Evolutionary conservation across 2,113 vertebrate species (phyloP), one percentile per base, ranked within the genome.

Genomic region (Notarius quadriscutis): DNA sequence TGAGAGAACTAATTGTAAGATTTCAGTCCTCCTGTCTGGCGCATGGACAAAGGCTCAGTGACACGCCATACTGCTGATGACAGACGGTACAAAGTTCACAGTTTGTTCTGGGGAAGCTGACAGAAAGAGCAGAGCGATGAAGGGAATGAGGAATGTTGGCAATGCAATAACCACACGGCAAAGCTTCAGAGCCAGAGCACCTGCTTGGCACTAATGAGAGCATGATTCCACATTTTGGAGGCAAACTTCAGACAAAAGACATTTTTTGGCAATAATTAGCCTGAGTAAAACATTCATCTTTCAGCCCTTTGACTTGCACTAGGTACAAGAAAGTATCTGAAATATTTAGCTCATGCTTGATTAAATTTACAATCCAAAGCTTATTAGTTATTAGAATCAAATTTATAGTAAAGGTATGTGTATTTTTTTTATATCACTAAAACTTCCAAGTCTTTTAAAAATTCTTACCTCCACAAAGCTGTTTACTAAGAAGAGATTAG

Each of bases 71-170:
- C 79, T 74, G 87, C 67, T 55, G 85, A 87, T 84, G 88, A 88
- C 90, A 90, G 81, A 84, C 79, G 50, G 77, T 87, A 84, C 83
- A 88, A 87, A 87, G 90, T 91, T 92, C 90, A 90, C 91, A 91
- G 92, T 90, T 91, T 89, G 89, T 91, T 89, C 85, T 77, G 79
- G 79, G 74, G 84, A 87, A 88, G 89, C 84, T 87, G 89, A 87
- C 81, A 86, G 69, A 91, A 74, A 87, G 74, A 78, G 27, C 51
- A 87, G 74, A 84, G 77, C 86, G n/a, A 84, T 88, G 86, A 87
- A 84, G 69, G 84, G 81, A 86, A 84, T 75, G 57, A 55, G 78
- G 84, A 88, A 89, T 88, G 87, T 83, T 88, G 89, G 89, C 88
- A 90, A 86, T 87, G 86, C 83, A 88, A 86, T 83, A 89, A 83